Percentiles rank a stretch among this genome's conserved stretches.
Evolutionary conservation across 2,113 vertebrate species (phyloP).

Genomic region (Triplophysa rosa): DNA sequence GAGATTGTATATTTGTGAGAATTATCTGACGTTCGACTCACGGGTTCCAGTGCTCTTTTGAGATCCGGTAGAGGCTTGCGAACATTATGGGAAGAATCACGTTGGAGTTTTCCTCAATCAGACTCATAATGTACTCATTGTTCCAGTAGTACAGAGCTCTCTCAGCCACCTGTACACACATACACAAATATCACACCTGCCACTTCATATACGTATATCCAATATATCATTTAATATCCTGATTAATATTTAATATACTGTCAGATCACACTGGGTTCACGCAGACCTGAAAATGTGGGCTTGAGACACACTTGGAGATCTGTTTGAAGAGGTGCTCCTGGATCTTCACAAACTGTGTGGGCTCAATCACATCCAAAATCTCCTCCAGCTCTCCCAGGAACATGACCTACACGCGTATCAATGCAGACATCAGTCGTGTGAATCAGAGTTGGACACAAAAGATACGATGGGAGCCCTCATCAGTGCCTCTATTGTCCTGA

Average conservation of each 20-base stretch:
- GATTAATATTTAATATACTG: too few species aligned
- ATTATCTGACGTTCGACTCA: slow-evolving; percentile 70
- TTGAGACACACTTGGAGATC: slow-evolving; percentile 98
- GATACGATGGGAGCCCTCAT: not conserved
- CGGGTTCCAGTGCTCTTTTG: slow-evolving; percentile 99
- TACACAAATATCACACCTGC: slow-evolving; percentile 4
- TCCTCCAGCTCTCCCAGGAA: slow-evolving; percentile 97
- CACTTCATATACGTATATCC: not conserved
- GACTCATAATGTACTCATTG: slow-evolving; percentile 99
- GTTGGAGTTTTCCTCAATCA: slow-evolving; percentile 98
- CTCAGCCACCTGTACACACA: slow-evolving; percentile 85
- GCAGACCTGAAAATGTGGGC: slow-evolving; percentile 97
- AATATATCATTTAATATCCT: too few species aligned
- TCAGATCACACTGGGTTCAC: not conserved
- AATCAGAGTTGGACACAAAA: not conserved
- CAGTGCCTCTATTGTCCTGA: not conserved
- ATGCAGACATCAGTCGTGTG: not conserved
- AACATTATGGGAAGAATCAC: slow-evolving; percentile 99
- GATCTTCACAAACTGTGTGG: slow-evolving; percentile 97
- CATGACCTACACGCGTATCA: slow-evolving; percentile 83
- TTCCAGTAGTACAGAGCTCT: slow-evolving; percentile 99
- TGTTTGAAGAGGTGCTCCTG: slow-evolving; percentile 99
- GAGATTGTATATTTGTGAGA: not conserved
- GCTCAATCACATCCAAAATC: slow-evolving; percentile 98
- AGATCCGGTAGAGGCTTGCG: slow-evolving; percentile 98